Conservation (phyloP, 2,888 invertebrate genomes). For the Epiblema foenella region DNA sequence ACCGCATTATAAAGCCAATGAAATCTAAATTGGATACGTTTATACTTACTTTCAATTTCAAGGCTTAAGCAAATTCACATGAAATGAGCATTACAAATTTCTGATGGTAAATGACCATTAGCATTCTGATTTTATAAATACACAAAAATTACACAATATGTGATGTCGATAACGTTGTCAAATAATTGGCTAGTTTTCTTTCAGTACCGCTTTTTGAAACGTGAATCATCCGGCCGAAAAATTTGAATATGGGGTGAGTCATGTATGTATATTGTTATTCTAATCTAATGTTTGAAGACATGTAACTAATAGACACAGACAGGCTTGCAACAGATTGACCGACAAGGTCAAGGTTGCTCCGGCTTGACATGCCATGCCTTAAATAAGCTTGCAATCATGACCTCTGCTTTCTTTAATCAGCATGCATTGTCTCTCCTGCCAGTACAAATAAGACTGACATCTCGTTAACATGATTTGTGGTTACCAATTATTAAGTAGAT, state of each 20-base stretch:
- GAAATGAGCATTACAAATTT: background rate
- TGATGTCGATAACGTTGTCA: background rate
- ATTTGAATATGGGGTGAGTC: constrained; percentile 29
- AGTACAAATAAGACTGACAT: constrained; percentile 30
- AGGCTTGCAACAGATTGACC: constrained; percentile 55
- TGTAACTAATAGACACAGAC: constrained; percentile 38
- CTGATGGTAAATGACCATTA: too few species aligned
- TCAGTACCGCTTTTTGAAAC: background rate
- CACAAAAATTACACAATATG: too few species aligned
- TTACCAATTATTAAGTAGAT: constrained; percentile 44
- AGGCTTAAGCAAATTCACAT: constrained; percentile 5
- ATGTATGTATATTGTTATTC: constrained; percentile 37
- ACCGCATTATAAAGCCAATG: constrained; percentile 29
- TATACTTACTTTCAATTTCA: constrained; percentile 35
- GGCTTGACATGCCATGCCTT: constrained; percentile 40
- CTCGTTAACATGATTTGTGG: constrained; percentile 44
- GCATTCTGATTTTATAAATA: too few species aligned
- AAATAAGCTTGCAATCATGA: constrained; percentile 41
- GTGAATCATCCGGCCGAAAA: constrained; percentile 9
- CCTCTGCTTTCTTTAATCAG: constrained; percentile 46
- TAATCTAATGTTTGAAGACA: constrained; percentile 39
- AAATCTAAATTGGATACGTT: constrained; percentile 25
- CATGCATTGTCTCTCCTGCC: constrained; percentile 35
- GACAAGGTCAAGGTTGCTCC: constrained; percentile 62
- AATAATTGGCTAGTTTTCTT: background rate